Percentiles rank a stretch among this genome's conserved stretches.
Evolutionary conservation across 2,797 vertebrate species (phyloP).

Genomic region (Alfaro cultratus): DNA sequence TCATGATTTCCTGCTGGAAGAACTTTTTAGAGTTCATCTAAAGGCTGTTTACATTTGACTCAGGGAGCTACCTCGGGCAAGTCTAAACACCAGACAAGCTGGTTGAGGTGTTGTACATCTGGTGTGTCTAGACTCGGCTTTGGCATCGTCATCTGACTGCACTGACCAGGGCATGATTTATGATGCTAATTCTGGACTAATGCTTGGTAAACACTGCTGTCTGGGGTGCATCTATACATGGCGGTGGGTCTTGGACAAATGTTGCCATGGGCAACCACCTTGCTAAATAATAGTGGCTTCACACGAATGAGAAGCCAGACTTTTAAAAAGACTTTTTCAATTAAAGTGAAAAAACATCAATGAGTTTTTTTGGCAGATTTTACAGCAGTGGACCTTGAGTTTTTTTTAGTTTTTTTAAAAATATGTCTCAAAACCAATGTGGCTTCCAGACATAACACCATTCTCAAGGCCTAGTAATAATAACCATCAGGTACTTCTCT

Average conservation of each 20-base stretch:
- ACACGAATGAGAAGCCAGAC: not conserved
- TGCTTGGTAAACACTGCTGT: not conserved
- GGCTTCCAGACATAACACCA: not conserved
- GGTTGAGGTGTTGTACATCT: constrained; percentile 60
- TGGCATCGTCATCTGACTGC: constrained; percentile 36
- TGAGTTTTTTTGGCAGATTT: not conserved
- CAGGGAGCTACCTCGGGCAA: constrained; percentile 46
- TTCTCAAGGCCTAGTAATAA: not conserved
- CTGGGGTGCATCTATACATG: not conserved
- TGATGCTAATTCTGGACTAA: not conserved
- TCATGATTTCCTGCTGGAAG: constrained; percentile 24
- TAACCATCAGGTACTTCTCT: not conserved
- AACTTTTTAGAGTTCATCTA: constrained; percentile 43
- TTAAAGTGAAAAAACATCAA: not conserved
- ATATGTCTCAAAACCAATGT: not conserved
- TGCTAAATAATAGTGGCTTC: not conserved
- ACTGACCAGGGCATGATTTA: not conserved
- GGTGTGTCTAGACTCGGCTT: constrained; percentile 67
- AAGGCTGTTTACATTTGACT: constrained; percentile 51
- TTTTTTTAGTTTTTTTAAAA: not conserved
- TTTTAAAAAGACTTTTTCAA: not conserved
- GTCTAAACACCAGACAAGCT: constrained; percentile 67
- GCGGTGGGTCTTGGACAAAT: not conserved
- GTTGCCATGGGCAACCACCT: not conserved
- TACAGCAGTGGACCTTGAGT: not conserved